Evolutionary conservation across 2,797 vertebrate species (phyloP).

Genomic region (Muscicapa comitata): DNA sequence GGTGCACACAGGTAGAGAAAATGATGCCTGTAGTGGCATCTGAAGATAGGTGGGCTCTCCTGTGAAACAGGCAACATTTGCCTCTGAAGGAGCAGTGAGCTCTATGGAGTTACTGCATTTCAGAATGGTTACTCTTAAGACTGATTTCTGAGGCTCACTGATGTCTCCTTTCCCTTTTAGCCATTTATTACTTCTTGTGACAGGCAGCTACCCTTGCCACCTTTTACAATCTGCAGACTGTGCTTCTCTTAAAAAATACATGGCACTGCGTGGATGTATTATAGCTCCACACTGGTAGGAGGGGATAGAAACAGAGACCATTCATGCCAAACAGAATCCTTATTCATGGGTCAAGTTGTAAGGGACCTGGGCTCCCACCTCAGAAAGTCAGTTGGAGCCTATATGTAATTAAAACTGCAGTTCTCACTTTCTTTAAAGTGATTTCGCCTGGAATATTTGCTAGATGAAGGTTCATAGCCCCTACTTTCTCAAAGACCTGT

Average conservation of each 20-base stretch:
- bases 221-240: not conserved
- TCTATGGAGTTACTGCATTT: not conserved
- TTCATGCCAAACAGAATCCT: conserved; percentile 37
- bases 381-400: not conserved
- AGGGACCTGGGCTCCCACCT: not conserved
- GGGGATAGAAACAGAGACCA: not conserved
- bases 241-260: not conserved
- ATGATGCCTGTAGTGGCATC: rapidly evolving
- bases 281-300: not conserved
- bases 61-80: not conserved
- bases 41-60: not conserved
- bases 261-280: not conserved
- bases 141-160: not conserved
- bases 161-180: not conserved
- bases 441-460: not conserved
- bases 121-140: not conserved
- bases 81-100: not conserved
- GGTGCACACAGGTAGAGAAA: not conserved
- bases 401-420: not conserved
- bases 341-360: not conserved
- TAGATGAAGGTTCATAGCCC: not conserved
- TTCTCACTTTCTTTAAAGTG: not conserved
- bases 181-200: not conserved
- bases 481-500: not conserved
- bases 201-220: not conserved